Base-by-base conservation (phyloP, 2,888 invertebrate genomes). In the Dichetophora obliterata region DNA sequence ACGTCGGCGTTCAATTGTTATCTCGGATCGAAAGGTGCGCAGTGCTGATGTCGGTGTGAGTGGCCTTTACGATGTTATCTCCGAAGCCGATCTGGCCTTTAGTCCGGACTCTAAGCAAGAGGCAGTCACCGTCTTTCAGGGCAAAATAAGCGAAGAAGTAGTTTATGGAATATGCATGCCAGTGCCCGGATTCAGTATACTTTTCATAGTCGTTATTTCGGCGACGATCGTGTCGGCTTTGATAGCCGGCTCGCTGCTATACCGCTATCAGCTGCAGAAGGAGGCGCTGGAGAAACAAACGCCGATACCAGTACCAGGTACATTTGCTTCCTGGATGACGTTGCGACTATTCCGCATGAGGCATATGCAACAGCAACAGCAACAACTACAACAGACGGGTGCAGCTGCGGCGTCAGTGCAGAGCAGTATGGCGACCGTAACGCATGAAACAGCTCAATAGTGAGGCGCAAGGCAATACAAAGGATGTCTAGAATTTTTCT, bases 161-260 rank as follows among this genome's bases (percentile, higher is more conserved):
- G 95, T 97, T 8, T 97, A 97, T 87, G 96, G 96, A 43, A 95
- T 97, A 72, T 97, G 96, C 85, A 93, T 97, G 91, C 96, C 96
- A 0, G 95, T 96, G 31, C 94, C 96, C 0, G 95, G 96, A 34
- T 97, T 97, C 88, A 96, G 96, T 82, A 93, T 96, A 5, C 91
- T 97, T 19, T 97, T 97, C 89, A 95, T 96, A 72, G 92, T 96
- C 16, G 95, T 96, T 0, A 95, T 96, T 0, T 93, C 96, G 11
- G 95, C 96, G 0, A 96, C 96, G 0, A 95, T 96, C 1, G 94
- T 96, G 3, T 95, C 96, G 0, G 96, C 96, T 0, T 89, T 96
- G 9, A 94, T 96, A 0, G 96, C 96, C 3, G 96, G 96, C 2
- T 93, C 95, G 2, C 89, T 95, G 87, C 91, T 95, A n/a, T 94